These are phyloP conservation scores for Drosophila nigritarsus DNA, from an alignment of 2,888 invertebrate species.

Conservation along the genomic window DNA sequence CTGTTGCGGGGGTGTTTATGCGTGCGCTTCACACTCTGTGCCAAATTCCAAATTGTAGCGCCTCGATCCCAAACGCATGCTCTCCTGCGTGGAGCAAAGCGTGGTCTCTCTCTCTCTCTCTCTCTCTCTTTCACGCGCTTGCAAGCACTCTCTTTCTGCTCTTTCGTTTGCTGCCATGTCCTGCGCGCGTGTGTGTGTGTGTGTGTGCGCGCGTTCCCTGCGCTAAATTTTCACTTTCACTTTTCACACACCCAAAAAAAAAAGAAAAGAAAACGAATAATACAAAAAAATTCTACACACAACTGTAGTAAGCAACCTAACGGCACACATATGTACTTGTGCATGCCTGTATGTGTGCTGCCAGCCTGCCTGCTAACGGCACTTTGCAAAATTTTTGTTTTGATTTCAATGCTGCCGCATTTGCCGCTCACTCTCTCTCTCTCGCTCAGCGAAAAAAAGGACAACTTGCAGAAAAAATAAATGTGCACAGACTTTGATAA, in stretches of 20 bases:
- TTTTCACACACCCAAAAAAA: slow-evolving; percentile 83
- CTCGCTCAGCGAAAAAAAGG: slow-evolving; percentile 22
- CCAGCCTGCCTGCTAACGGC: slow-evolving; percentile 17
- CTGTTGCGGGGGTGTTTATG: slow-evolving; percentile 64
- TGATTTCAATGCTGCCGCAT: slow-evolving; percentile 40
- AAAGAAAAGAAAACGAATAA: slow-evolving; percentile 26
- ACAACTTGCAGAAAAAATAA: slow-evolving; percentile 32
- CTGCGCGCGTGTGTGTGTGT: slow-evolving; percentile 33
- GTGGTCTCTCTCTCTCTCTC: slow-evolving; percentile 1
- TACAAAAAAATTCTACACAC: slow-evolving; percentile 34
- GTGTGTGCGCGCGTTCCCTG: slow-evolving; percentile 40
- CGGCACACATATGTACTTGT: slow-evolving; percentile 18
- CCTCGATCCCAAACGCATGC: slow-evolving; percentile 32
- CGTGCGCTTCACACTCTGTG: slow-evolving; percentile 65
- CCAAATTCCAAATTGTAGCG: slow-evolving; percentile 60
- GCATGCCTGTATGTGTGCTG: slow-evolving; percentile 3
- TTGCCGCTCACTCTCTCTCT: slow-evolving; percentile 43
- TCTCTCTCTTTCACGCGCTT: slow-evolving; percentile 21
- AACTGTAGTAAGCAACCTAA: slow-evolving; percentile 36
- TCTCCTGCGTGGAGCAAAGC: slow-evolving; percentile 40
- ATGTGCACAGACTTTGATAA: slow-evolving; percentile 41
- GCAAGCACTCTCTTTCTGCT: slow-evolving; percentile 45
- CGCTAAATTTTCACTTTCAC: slow-evolving; percentile 84
- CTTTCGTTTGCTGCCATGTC: slow-evolving; percentile 34
- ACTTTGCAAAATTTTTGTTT: slow-evolving; percentile 50